Evolutionary conservation across 2,797 vertebrate genomes (phyloP), one percentile per base, ranked within the genome.

Genomic region (Cyclura pinguis): DNA sequence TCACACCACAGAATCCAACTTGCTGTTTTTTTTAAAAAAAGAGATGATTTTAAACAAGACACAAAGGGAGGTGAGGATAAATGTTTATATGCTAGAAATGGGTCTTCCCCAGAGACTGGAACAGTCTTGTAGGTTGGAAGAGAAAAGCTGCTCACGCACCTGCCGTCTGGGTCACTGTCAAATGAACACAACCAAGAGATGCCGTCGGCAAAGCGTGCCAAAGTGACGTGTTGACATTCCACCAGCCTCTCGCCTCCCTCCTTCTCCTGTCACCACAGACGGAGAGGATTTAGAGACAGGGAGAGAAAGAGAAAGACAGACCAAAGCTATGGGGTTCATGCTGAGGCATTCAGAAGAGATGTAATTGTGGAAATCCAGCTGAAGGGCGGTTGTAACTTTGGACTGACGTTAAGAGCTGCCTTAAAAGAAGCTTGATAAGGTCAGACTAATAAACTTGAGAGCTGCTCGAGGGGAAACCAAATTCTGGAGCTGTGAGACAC

Each of bases 391-490:
- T 96, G 92, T 93, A 95, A 95, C 91, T 97, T 96, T 91, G 93
- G 92, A 95, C 84, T 93, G 94, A 96, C 29, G 0, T 95, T 96
- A 96, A 97, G 91, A 96, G 94, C 94, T 94, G 55, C 92, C 94
- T 97, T 94, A 96, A 97, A 97, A 97, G 95, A 97, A 94, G 72
- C 93, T 95, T 96, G 96, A 94, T 96, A 95, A 93, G 93, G 96
- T 97, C 95, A 95, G 95, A 94, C 91, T 96, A 97, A 97, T 97
- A 96, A 97, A 96, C 93, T 89, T 95, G 88, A 90, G 87, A 96
- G 92, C 57, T 90, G 87, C 87, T 96, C 72, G 94, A 96, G 88
- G 88, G 82, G 88, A 96, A 95, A 94, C 88, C 90, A 93, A 93
- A 94, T 94, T 95, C 87, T 89, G 87, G 92, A 96, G 32, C 86